Conservation (phyloP, 2,888 invertebrate genomes). For the Bellardia pandia region DNA sequence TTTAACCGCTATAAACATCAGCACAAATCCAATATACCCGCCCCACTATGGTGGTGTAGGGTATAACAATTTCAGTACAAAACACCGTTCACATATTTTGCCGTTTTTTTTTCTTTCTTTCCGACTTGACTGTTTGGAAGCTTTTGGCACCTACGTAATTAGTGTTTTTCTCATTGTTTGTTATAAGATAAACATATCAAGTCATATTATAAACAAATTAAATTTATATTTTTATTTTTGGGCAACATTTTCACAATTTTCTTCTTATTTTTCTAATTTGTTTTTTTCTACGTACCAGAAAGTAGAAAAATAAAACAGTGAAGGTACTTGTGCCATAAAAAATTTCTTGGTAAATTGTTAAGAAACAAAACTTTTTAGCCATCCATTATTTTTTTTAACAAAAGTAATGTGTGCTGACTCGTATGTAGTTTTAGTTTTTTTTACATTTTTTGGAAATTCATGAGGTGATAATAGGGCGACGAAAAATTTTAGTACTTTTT, state of each 20-base stretch:
- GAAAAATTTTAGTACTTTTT: conserved; percentile 58
- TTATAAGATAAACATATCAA: conserved; percentile 73
- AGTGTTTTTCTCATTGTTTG: conserved; percentile 58
- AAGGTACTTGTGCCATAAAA: conserved; percentile 50
- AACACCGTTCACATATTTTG: conserved; percentile 33
- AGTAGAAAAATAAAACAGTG: neutral
- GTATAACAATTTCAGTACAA: neutral
- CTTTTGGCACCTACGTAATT: conserved; percentile 74
- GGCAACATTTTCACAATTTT: conserved; percentile 67
- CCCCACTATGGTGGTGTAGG: no score
- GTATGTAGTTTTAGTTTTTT: conserved; percentile 25
- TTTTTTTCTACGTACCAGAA: conserved; percentile 24
- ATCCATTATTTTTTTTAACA: neutral
- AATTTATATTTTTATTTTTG: conserved; percentile 69
- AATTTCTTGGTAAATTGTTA: conserved; percentile 41
- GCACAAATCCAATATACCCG: no score
- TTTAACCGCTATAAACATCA: no score
- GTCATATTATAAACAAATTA: conserved; percentile 75
- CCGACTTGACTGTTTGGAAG: conserved; percentile 48
- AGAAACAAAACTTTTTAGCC: conserved; percentile 47
- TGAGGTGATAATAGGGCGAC: conserved; percentile 74
- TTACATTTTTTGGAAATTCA: conserved; percentile 45
- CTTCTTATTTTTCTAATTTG: conserved; percentile 38
- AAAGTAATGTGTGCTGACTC: conserved; percentile 24
- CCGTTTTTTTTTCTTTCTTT: conserved; percentile 45